Evolutionary conservation across 2,888 invertebrate genomes (phyloP).

Genomic region (Tanytarsus gracilentus): DNA sequence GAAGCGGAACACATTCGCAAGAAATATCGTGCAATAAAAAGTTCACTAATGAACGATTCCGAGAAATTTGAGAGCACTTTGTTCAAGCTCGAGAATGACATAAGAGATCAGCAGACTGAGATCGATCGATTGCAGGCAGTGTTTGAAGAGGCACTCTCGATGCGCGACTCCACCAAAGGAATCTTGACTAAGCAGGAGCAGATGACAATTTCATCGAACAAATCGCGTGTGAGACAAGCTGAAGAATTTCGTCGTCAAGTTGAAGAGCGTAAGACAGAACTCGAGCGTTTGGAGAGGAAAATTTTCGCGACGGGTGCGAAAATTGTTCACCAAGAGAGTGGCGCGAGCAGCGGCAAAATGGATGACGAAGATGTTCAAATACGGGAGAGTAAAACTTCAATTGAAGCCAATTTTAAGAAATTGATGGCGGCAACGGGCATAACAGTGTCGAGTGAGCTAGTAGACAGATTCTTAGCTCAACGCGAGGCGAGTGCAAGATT

Average conservation of each 20-base stretch:
- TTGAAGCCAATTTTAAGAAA: constrained; percentile 61
- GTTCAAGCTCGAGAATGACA: constrained; percentile 56
- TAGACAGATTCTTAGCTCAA: constrained; percentile 63
- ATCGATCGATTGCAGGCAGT: constrained; percentile 68
- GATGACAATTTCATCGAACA: constrained; percentile 56
- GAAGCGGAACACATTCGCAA: constrained; percentile 71
- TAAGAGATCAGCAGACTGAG: constrained; percentile 61
- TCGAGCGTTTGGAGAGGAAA: constrained; percentile 67
- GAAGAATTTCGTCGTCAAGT: constrained; percentile 59
- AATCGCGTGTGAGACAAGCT: constrained; percentile 54
- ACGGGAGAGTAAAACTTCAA: constrained; percentile 38
- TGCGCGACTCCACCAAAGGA: constrained; percentile 59
- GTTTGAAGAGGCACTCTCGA: constrained; percentile 62
- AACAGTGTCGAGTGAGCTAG: constrained; percentile 63
- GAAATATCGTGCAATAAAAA: constrained; percentile 64
- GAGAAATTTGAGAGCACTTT: constrained; percentile 66
- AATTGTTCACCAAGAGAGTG: constrained; percentile 49
- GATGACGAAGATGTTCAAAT: constrained; percentile 42
- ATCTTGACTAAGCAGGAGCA: constrained; percentile 61
- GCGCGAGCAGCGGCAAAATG: constrained; percentile 15
- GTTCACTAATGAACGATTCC: constrained; percentile 58
- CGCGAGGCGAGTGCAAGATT: constrained; percentile 63
- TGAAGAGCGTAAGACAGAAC: constrained; percentile 58
- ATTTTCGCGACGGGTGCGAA: constrained; percentile 55
- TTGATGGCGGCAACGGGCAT: constrained; percentile 71